These are phyloP conservation scores for Chaenocephalus aceratus DNA, from an alignment of 2,113 vertebrate genomes.

Conservation along the genomic window DNA sequence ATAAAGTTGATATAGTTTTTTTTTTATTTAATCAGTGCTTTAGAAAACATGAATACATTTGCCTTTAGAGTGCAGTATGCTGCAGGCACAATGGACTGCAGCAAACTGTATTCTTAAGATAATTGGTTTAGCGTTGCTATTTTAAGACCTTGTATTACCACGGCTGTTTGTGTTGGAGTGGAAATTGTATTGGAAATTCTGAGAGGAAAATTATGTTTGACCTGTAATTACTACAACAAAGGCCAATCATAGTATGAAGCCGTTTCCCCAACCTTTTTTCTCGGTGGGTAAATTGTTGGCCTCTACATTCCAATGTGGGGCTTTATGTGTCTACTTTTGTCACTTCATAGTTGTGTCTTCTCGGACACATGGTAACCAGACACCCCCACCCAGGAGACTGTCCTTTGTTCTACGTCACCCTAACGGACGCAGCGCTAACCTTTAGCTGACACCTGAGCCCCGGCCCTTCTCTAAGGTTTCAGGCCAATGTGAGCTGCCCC, in stretches of 20 bases:
- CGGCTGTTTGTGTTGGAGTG: slow-evolving; percentile 22
- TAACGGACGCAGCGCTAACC: slow-evolving; percentile 69
- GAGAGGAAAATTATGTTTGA: slow-evolving; percentile 33
- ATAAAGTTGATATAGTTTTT: not conserved
- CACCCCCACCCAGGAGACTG: slow-evolving; percentile 54
- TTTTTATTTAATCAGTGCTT: not conserved
- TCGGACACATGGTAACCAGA: slow-evolving; percentile 65
- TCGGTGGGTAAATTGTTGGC: not conserved
- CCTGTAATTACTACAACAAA: slow-evolving; percentile 34
- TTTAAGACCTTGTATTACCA: slow-evolving; percentile 36
- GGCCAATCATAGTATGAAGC: slow-evolving; percentile 27
- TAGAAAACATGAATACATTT: not conserved
- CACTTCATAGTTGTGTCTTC: slow-evolving; percentile 40
- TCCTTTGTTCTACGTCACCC: slow-evolving; percentile 76
- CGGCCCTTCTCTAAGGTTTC: slow-evolving; percentile 74
- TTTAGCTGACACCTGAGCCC: slow-evolving; percentile 77
- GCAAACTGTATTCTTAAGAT: slow-evolving; percentile 17
- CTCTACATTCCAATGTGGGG: slow-evolving; percentile 38
- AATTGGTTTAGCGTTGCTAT: slow-evolving; percentile 34
- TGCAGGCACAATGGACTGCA: slow-evolving; percentile 11
- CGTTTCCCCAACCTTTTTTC: slow-evolving; percentile 3
- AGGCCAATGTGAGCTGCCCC: slow-evolving; percentile 69
- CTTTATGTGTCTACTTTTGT: slow-evolving; percentile 56
- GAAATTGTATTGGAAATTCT: slow-evolving; percentile 57
- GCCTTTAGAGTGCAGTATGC: not conserved